phyloP scores from a whole-genome alignment of 2,888 invertebrate species.

The Odontothrips loti region DNA sequence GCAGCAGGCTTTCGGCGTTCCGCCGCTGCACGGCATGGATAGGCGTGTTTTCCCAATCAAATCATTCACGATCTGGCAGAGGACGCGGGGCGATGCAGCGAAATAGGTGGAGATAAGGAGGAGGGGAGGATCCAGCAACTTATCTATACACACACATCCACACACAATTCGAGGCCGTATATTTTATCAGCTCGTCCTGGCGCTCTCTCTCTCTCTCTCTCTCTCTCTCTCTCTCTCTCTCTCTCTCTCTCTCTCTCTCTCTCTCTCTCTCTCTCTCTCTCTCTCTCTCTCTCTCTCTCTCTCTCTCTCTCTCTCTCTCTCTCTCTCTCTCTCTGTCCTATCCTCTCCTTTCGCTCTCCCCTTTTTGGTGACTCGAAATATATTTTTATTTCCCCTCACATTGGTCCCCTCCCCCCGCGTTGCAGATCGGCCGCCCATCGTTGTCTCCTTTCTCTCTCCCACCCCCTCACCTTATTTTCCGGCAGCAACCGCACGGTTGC shows the following conservation, averaged over 20 bases:
- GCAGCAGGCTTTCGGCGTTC: no score
- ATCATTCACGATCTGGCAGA: not conserved
- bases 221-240: not conserved
- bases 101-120: no score
- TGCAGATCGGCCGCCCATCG: no score
- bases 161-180: constrained; percentile 3
- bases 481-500: no score
- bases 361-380: not conserved
- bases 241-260: not conserved
- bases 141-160: constrained; percentile 4
- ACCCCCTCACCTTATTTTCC: not conserved
- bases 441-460: not conserved
- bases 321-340: not conserved
- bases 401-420: not conserved
- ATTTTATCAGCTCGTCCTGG: not conserved
- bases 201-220: not conserved
- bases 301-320: not conserved
- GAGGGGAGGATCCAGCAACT: not conserved
- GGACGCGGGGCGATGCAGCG: not conserved
- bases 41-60: not conserved
- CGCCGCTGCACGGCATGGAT: no score
- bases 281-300: not conserved
- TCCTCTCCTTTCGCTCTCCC: not conserved
- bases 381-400: constrained; percentile 9
- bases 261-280: not conserved